A percentile compares a stretch with the other conserved stretches of the same genome.
Evolutionary conservation across 2,113 vertebrate genomes (phyloP).

Genomic region (Tichodroma muraria): DNA sequence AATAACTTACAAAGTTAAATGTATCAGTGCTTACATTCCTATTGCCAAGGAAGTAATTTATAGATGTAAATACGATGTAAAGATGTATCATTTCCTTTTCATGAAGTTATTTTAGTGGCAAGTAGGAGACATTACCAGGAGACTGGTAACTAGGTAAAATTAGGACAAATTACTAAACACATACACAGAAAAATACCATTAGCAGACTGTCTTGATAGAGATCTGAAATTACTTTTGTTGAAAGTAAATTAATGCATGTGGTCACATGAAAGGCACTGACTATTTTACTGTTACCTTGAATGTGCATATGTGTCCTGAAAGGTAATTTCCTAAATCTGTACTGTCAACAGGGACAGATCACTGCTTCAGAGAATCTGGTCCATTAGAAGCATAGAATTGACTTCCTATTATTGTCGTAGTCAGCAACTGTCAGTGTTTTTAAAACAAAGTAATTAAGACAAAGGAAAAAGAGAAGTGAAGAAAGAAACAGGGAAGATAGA

Average conservation of each 20-base stretch:
- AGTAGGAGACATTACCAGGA: not conserved
- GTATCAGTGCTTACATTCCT: not conserved
- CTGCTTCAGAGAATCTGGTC: not conserved
- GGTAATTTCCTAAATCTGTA: not conserved
- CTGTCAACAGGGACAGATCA: not conserved
- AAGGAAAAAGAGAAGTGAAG: not conserved
- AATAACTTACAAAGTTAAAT: not conserved
- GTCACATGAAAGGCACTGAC: not conserved
- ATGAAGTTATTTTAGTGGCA: not conserved
- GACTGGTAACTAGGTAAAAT: not conserved
- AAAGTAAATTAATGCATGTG: not conserved
- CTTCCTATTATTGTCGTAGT: not conserved
- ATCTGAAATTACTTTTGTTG: not conserved
- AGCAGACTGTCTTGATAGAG: not conserved
- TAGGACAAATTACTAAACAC: not conserved
- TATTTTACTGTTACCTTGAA: not conserved
- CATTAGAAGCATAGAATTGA: not conserved
- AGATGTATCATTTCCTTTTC: not conserved
- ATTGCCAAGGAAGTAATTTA: not conserved
- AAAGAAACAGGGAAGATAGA: not conserved
- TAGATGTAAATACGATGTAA: not conserved
- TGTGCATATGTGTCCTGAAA: not conserved
- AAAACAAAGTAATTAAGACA: not conserved
- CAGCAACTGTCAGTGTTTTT: not conserved
- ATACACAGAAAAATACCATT: not conserved